A percentile compares a stretch with the other conserved stretches of the same genome.
Conservation (phyloP, 2,888 invertebrate species). For the Sepiola atlantica region DNA sequence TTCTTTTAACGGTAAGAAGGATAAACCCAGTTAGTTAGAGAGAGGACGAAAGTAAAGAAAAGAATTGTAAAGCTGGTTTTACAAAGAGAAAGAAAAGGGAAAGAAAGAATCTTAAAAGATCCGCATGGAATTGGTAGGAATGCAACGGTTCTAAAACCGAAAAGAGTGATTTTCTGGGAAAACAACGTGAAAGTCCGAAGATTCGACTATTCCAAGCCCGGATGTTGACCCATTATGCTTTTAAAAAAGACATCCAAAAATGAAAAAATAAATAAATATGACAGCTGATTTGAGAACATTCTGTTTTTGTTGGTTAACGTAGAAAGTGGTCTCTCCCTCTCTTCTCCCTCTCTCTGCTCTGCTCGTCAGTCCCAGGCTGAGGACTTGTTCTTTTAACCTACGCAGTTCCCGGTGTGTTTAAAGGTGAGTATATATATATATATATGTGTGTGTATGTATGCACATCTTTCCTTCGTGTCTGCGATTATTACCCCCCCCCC, state of each 20-base stretch:
- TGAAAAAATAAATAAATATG: background rate
- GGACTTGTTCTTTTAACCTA: conserved; percentile 21
- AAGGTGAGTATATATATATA: background rate
- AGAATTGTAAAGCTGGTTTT: background rate
- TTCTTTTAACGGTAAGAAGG: background rate
- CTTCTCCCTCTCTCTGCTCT: background rate
- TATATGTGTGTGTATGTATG: no score
- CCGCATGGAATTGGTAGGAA: background rate
- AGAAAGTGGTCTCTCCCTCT: background rate
- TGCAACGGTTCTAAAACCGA: background rate
- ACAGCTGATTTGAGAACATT: conserved; percentile 23
- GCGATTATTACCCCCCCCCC: background rate
- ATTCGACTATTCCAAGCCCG: conserved; percentile 3
- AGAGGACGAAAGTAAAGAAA: background rate
- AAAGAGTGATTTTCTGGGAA: background rate
- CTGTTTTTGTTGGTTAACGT: background rate
- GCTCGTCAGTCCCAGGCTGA: conserved; percentile 11
- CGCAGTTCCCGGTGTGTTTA: conserved; percentile 10
- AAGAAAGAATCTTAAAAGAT: background rate
- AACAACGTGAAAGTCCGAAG: conserved; percentile 16
- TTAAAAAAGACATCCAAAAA: background rate
- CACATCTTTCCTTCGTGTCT: background rate
- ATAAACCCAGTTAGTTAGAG: background rate
- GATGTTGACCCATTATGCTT: conserved; percentile 32
- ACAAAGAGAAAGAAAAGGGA: background rate